A percentile compares a stretch with the other conserved stretches of the same genome.
phyloP scores from a whole-genome alignment of 1,140 invertebrate species.

The Centruroides vittatus region DNA sequence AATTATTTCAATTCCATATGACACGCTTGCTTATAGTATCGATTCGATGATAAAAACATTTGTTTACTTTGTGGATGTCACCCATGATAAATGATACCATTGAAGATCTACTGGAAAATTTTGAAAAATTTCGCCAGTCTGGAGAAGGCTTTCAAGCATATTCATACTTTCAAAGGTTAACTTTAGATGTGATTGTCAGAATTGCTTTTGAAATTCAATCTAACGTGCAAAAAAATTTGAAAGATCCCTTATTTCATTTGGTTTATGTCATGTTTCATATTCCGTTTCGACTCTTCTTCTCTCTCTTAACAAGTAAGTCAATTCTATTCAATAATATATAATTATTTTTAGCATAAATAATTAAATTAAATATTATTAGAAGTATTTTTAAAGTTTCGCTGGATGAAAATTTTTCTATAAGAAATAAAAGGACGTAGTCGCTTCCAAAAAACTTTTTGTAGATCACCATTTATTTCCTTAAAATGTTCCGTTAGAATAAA shows the following conservation, averaged over 20 bases:
- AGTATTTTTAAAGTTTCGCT: too few relatives aligned
- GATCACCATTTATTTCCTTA: too few relatives aligned
- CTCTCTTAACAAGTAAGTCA: constrained; percentile 2
- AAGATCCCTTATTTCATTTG: constrained; percentile 8
- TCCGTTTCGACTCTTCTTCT: not conserved
- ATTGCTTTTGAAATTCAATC: constrained; percentile 32
- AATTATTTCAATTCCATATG: not conserved
- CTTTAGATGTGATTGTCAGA: constrained; percentile 35
- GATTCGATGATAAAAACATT: too few relatives aligned
- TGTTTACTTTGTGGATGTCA: constrained; percentile 18
- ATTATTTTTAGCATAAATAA: too few relatives aligned
- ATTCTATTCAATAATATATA: not conserved
- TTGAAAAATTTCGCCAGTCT: constrained; percentile 13
- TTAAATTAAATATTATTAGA: too few relatives aligned
- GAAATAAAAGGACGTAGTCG: too few relatives aligned
- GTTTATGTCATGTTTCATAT: constrained; percentile 11
- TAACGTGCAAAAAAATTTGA: constrained; percentile 6
- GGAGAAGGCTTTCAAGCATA: constrained; percentile 22
- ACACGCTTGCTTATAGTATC: too few relatives aligned
- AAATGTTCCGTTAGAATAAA: too few relatives aligned
- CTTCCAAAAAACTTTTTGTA: too few relatives aligned
- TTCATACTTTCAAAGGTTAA: constrained; percentile 30
- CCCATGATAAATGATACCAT: constrained; percentile 25
- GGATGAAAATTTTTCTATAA: too few relatives aligned
- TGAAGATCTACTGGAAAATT: constrained; percentile 18